Percentiles rank a stretch among this genome's conserved stretches.
phyloP scores from a whole-genome alignment of 2,113 vertebrate genomes.

The Zosterops borbonicus region DNA sequence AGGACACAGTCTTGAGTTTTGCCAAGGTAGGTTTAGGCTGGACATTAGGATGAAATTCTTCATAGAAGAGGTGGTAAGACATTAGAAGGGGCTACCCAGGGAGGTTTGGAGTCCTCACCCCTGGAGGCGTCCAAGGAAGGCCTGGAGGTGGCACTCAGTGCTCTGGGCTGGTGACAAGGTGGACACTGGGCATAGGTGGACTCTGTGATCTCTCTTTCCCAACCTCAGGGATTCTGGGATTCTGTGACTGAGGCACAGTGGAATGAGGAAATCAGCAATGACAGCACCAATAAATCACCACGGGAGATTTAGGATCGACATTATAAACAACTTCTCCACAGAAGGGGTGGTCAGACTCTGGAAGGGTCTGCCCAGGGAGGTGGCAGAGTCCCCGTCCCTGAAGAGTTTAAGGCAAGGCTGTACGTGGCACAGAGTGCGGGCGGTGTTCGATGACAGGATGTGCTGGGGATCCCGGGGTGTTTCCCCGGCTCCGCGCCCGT shows the following conservation, averaged over 20 bases:
- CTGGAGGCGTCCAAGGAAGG: background rate
- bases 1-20: too few species aligned
- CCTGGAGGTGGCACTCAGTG: background rate
- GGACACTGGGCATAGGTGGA: accelerated
- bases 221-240: background rate
- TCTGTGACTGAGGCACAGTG: background rate
- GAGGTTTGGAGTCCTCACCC: background rate
- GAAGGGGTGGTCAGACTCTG: background rate
- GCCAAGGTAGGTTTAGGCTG: background rate
- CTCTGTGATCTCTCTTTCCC: background rate
- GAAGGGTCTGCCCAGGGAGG: background rate
- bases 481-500: accelerated
- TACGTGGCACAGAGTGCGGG: background rate
- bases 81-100: background rate
- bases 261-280: background rate
- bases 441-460: accelerated
- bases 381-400: background rate
- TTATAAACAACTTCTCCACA: background rate
- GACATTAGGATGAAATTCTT: background rate
- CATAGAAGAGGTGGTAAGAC: accelerated
- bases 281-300: background rate
- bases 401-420: background rate
- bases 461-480: background rate
- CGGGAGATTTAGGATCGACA: background rate
- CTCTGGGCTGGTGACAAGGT: background rate